Base-by-base conservation (phyloP, 2,113 vertebrate genomes). In the Poecile atricapillus region DNA sequence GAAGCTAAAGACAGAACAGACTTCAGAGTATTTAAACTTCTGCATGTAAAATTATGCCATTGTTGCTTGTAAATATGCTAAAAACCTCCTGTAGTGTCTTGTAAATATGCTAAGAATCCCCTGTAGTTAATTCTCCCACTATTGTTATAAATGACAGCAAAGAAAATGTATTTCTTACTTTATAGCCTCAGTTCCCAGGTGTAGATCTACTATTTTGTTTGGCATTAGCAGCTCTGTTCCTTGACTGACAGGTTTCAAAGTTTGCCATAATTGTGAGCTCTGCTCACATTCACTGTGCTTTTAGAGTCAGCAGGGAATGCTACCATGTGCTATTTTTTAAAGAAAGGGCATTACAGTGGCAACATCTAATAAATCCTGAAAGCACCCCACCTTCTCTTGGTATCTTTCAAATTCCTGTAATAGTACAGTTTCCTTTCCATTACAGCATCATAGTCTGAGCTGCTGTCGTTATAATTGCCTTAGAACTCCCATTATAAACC, bases 61-160 rank as follows among this genome's bases (percentile, higher is more conserved):
- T 91, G 76, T 91, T 95, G 69, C 93, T 90, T 95, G 90, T 96
- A 97, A 97, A 95, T 96, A 96, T 91, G 94, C 90, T 97, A 94
- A 97, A 94, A 84, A 28, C 65, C 76, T 96, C 94, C 95, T 95
- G 93, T 80, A 90, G 89, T 20, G 67, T 82, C 93, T 91, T 91
- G 93, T 96, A 97, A 97, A 95, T 97, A 96, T 95, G 90, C 81
- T 95, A 92, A 97, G 75, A 79, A 94, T 70, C 88, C 69, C 93
- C 95, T 94, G 87, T 94, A 93, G 94, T 88, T 92, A 88, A 65
- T 79, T 94, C 33, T 30, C 15, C 63, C 65, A 30, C 62, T 93
- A 73, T 83, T 2, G 4, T 75, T 83, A 75, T 84, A 79, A 95
- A 96, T 76, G 85, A 78, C 78, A 95, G 79, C n/a, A 96, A 95